These are phyloP conservation scores for Phaethornis superciliosus DNA, from an alignment of 2,113 vertebrate species.

Conservation along the genomic window DNA sequence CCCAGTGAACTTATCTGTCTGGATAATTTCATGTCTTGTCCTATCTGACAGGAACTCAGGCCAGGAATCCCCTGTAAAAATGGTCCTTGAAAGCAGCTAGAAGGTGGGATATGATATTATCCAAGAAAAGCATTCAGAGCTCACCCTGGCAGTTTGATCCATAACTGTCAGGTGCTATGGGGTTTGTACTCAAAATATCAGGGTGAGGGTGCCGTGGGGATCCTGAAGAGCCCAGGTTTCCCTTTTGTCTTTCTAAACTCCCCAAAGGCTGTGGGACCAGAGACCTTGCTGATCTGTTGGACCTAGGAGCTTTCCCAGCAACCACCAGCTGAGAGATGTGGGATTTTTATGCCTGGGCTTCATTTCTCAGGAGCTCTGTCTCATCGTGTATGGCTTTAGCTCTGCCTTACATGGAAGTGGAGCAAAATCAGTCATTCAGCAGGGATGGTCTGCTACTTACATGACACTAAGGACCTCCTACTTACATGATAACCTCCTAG, in stretches of 20 bases:
- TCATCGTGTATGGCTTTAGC: neutral
- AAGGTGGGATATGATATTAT: neutral
- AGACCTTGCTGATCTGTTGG: neutral
- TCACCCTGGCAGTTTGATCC: neutral
- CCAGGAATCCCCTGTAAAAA: neutral
- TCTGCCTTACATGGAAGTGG: neutral
- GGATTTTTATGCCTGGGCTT: neutral
- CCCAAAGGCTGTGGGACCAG: neutral
- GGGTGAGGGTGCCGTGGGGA: neutral
- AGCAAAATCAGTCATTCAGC: neutral
- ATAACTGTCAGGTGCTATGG: neutral
- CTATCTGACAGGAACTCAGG: neutral
- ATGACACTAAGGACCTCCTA: neutral
- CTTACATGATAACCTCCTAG: neutral
- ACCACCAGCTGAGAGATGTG: neutral
- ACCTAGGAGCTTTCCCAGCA: neutral
- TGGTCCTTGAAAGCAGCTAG: fast-evolving
- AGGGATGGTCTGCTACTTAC: neutral
- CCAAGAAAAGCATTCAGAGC: neutral
- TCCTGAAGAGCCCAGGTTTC: neutral
- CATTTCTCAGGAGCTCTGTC: neutral
- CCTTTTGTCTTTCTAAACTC: neutral
- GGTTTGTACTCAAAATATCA: neutral
- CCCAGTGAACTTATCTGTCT: neutral
- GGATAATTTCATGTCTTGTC: too few relatives aligned